phyloP scores from a whole-genome alignment of 2,113 vertebrate species.

The Alethe diademata region DNA sequence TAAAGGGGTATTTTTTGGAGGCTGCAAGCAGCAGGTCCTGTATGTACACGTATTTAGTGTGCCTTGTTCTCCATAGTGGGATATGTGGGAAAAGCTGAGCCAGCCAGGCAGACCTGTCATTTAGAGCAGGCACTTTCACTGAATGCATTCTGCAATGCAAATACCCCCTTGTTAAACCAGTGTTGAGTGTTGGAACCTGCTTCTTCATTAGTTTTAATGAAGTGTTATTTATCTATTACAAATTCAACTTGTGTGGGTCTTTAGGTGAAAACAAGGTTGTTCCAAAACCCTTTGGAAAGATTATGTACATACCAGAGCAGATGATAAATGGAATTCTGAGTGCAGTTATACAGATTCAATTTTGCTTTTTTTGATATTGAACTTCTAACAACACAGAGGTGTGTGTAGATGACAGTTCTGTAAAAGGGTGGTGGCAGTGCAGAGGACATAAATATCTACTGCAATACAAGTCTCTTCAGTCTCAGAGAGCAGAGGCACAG shows the following conservation, averaged over 20 bases:
- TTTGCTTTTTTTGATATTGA: neutral
- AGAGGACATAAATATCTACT: neutral
- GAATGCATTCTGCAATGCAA: neutral
- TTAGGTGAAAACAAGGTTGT: neutral
- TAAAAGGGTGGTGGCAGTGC: neutral
- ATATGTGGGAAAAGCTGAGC: neutral
- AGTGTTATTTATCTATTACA: neutral
- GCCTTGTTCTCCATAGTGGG: neutral
- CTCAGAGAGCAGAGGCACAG: neutral
- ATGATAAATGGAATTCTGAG: neutral
- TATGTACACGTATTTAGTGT: neutral
- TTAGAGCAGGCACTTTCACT: neutral
- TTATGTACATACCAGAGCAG: neutral
- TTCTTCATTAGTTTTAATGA: neutral
- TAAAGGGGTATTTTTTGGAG: neutral
- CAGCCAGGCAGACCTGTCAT: neutral
- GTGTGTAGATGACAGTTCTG: neutral
- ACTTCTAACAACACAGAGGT: neutral
- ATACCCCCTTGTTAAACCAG: neutral
- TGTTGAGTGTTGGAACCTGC: neutral
- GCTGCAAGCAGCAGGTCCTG: neutral
- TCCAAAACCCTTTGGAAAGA: neutral
- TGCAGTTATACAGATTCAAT: neutral
- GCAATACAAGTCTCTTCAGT: neutral
- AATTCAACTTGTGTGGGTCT: neutral